Conservation (phyloP, 2,888 invertebrate species). For the Drosophila picticornis region DNA sequence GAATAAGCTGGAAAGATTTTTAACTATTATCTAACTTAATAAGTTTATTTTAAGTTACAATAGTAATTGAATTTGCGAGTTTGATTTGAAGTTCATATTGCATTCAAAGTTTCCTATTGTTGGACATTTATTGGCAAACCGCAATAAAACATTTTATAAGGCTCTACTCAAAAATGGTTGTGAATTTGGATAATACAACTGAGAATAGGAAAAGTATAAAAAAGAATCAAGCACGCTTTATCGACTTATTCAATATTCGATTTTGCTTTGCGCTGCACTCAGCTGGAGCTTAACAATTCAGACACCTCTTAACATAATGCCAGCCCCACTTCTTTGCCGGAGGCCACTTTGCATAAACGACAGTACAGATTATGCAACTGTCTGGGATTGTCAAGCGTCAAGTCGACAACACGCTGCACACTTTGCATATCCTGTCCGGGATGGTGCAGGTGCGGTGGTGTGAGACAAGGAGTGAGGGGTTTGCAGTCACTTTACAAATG, state of each 20-base stretch:
- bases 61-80: background rate
- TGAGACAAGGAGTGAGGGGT: background rate
- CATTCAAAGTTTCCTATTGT: slow-evolving; percentile 19
- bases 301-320: slow-evolving; percentile 62
- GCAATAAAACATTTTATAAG: slow-evolving; percentile 14
- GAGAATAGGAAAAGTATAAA: slow-evolving; percentile 1
- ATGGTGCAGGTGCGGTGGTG: slow-evolving; percentile 1
- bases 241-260: slow-evolving; percentile 73
- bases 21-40: background rate
- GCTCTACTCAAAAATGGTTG: slow-evolving; percentile 15
- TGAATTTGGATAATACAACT: slow-evolving; percentile 13
- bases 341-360: slow-evolving; percentile 73
- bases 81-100: background rate
- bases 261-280: slow-evolving; percentile 43
- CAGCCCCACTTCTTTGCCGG: slow-evolving; percentile 12
- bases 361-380: slow-evolving; percentile 78
- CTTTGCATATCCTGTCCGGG: slow-evolving; percentile 71
- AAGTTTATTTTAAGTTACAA: background rate
- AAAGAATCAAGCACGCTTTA: slow-evolving; percentile 25
- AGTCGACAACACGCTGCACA: slow-evolving; percentile 68
- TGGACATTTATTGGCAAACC: slow-evolving; percentile 17
- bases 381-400: slow-evolving; percentile 70
- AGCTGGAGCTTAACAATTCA: slow-evolving; percentile 49
- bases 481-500: slow-evolving; percentile 58
- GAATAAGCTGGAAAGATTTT: background rate